Evolutionary conservation across 2,797 vertebrate genomes (phyloP).

Genomic region (Schizopygopsis malacanthus): DNA sequence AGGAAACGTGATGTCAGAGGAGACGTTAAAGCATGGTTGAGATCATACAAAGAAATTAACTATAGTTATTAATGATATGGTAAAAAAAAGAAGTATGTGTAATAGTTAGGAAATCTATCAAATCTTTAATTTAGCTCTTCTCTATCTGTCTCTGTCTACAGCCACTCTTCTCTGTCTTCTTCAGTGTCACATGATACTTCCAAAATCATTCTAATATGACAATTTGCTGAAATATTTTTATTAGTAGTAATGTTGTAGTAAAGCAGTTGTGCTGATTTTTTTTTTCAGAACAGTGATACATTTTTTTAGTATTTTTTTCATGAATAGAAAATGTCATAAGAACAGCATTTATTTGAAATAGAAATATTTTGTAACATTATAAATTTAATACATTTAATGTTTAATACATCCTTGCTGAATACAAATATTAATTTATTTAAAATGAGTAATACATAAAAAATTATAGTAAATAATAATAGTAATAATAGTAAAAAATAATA

Average conservation of each 20-base stretch:
- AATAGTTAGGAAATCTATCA: not conserved
- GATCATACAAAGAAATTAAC: slow-evolving; percentile 74
- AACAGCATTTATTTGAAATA: not conserved
- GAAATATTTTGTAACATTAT: not conserved
- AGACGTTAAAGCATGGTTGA: slow-evolving; percentile 76
- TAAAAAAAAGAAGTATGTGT: not conserved
- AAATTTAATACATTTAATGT: not conserved
- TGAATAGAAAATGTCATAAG: not conserved
- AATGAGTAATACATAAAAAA: not conserved
- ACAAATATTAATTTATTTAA: not conserved
- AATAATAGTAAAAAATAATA: no score
- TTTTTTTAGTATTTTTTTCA: not conserved
- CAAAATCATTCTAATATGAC: not conserved
- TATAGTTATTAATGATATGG: slow-evolving; percentile 34
- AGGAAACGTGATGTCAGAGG: slow-evolving; percentile 80
- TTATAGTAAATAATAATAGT: no score
- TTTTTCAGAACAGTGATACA: not conserved
- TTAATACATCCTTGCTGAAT: not conserved
- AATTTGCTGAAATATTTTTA: not conserved
- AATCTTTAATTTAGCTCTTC: not conserved
- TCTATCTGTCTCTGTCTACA: not conserved
- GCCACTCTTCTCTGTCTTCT: not conserved
- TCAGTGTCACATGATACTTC: not conserved
- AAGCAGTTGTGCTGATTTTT: not conserved
- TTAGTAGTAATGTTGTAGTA: not conserved